phyloP scores from a whole-genome alignment of 2,113 vertebrate species.

The Calyptomena viridis region DNA sequence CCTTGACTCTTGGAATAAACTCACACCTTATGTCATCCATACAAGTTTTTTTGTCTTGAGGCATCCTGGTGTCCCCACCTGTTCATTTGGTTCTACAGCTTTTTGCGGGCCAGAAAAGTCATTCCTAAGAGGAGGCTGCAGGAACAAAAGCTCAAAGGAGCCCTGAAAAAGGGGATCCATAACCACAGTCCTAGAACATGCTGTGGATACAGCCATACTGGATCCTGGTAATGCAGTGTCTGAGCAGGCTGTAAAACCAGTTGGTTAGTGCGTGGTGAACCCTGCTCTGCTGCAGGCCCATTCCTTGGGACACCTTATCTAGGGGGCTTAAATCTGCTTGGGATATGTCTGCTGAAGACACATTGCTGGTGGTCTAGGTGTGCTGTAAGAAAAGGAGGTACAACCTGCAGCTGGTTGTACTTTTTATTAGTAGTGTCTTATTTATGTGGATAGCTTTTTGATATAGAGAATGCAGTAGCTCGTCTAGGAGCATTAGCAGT shows the following conservation, averaged over 20 bases:
- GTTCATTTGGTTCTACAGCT: neutral
- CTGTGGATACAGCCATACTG: neutral
- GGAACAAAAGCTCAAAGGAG: neutral
- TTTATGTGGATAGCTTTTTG: no score
- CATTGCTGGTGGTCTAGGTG: neutral
- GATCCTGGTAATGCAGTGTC: neutral
- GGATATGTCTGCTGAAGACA: neutral
- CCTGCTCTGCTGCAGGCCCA: neutral
- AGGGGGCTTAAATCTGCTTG: neutral
- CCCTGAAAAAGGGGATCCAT: neutral
- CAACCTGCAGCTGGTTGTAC: neutral
- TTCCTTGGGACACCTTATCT: neutral
- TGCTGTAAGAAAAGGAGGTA: neutral
- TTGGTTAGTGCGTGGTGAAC: neutral
- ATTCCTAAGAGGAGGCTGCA: neutral
- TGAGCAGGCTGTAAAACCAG: neutral
- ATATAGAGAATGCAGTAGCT: neutral
- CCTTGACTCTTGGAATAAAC: neutral
- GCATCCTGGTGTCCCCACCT: neutral
- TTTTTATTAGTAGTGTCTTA: neutral
- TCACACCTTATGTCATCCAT: rapidly evolving
- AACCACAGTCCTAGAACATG: neutral
- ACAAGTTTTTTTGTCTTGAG: neutral
- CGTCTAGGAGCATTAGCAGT: neutral
- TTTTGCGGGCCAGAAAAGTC: neutral